Evolutionary conservation across 2,888 invertebrate genomes (phyloP).

Genomic region (Oegoconia quadripuncta): DNA sequence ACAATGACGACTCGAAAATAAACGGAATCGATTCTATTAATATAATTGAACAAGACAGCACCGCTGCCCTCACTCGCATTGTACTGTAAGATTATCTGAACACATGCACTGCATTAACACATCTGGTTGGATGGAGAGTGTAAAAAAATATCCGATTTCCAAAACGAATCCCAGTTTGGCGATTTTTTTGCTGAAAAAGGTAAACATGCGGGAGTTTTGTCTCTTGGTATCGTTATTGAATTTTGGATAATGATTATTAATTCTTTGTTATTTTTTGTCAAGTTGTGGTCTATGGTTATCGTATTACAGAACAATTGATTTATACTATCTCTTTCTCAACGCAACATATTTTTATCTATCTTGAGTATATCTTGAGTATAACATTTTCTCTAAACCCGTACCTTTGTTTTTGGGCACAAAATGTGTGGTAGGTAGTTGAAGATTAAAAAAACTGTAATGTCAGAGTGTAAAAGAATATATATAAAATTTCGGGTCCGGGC

Average conservation of each 20-base stretch:
- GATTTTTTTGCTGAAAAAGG: slow-evolving; percentile 34
- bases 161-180: slow-evolving; percentile 36
- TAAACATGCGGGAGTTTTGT: slow-evolving; percentile 38
- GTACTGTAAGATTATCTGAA: slow-evolving; percentile 45
- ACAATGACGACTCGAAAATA: slow-evolving; percentile 22
- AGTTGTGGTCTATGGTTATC: no score
- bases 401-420: no score
- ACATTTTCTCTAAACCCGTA: no score
- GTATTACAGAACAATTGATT: no score
- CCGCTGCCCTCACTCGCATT: slow-evolving; percentile 34
- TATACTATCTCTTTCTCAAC: no score
- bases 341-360: no score
- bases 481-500: no score
- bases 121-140: slow-evolving; percentile 33
- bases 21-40: slow-evolving; percentile 48
- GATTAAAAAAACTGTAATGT: no score
- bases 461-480: no score
- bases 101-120: slow-evolving; percentile 57
- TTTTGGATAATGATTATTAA: slow-evolving; percentile 5
- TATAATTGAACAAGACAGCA: slow-evolving; percentile 35
- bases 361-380: no score
- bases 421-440: no score
- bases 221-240: slow-evolving; percentile 24
- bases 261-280: slow-evolving; percentile 17
- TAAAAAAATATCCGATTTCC: slow-evolving; percentile 56